Percentiles rank a stretch among this genome's conserved stretches.
Evolutionary conservation across 2,888 invertebrate species (phyloP).

Genomic region (Leptopilina drosophilae): DNA sequence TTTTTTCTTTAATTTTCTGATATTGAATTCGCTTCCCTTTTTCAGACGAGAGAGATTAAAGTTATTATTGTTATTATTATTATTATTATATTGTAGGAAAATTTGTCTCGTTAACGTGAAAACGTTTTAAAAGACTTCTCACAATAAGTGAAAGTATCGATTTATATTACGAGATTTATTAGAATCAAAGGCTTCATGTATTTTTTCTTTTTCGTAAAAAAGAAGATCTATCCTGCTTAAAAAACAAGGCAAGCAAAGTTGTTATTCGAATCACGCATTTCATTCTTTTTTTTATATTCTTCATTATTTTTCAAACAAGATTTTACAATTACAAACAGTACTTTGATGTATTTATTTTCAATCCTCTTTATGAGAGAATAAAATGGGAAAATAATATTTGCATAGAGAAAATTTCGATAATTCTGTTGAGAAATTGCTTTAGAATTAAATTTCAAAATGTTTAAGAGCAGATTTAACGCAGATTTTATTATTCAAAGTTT

Average conservation of each 20-base stretch:
- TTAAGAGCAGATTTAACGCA: too few relatives aligned
- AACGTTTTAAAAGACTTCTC: neutral
- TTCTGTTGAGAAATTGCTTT: too few relatives aligned
- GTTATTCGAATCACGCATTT: neutral
- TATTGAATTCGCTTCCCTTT: too few relatives aligned
- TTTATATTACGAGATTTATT: slow-evolving; percentile 1
- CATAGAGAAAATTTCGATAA: too few relatives aligned
- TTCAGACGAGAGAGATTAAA: too few relatives aligned
- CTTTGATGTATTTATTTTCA: neutral
- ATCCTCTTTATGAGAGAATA: neutral
- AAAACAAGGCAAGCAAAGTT: neutral
- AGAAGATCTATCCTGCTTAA: neutral
- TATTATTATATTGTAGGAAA: neutral
- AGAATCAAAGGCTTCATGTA: neutral
- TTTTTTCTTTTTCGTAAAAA: neutral
- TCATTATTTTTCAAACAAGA: neutral
- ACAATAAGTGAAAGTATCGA: neutral
- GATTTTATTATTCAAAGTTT: too few relatives aligned
- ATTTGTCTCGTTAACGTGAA: slow-evolving; percentile 6
- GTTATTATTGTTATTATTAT: too few relatives aligned
- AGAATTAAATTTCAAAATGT: too few relatives aligned
- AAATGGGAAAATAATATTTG: too few relatives aligned
- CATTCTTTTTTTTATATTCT: neutral
- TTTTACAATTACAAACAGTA: neutral
- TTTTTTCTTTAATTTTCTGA: too few relatives aligned